phyloP scores from a whole-genome alignment of 2,113 vertebrate species.

The Talpa occidentalis region DNA sequence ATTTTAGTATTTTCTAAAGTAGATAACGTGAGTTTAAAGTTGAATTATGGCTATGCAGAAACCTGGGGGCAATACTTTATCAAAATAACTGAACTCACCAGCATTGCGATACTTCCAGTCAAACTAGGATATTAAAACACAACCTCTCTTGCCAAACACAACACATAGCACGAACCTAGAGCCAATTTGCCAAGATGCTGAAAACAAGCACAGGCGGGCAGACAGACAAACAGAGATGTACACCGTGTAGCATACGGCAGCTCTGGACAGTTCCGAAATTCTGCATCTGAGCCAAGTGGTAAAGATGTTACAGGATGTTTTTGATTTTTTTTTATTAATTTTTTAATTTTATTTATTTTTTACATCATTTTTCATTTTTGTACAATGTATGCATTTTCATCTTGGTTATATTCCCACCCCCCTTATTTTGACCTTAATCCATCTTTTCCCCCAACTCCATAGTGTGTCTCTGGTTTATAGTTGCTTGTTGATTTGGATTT shows the following conservation, averaged over 20 bases:
- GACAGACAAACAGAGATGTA: neutral
- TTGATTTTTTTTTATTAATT: too few relatives aligned
- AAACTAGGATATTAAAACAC: conserved; percentile 68
- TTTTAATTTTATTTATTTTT: too few relatives aligned
- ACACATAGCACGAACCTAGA: conserved; percentile 37
- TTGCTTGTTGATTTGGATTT: too few relatives aligned
- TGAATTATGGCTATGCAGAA: conserved; percentile 56
- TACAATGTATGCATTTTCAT: too few relatives aligned
- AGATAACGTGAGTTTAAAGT: conserved; percentile 59
- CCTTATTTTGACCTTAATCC: too few relatives aligned
- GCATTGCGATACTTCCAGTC: conserved; percentile 51
- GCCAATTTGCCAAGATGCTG: conserved; percentile 41
- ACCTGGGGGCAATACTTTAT: conserved; percentile 61
- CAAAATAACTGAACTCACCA: conserved; percentile 62
- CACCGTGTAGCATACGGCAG: neutral
- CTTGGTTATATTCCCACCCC: too few relatives aligned
- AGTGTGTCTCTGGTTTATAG: too few relatives aligned
- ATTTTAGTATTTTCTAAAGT: conserved; percentile 33
- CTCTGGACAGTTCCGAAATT: neutral
- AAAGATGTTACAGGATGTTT: conserved; percentile 30
- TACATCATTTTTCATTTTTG: too few relatives aligned
- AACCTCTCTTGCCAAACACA: conserved; percentile 58
- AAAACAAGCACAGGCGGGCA: conserved; percentile 55
- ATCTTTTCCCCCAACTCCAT: too few relatives aligned
- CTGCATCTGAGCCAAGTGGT: conserved; percentile 1